A percentile compares a stretch with the other conserved stretches of the same genome.
phyloP scores from a whole-genome alignment of 2,797 vertebrate species.

The Streptopelia turtur region DNA sequence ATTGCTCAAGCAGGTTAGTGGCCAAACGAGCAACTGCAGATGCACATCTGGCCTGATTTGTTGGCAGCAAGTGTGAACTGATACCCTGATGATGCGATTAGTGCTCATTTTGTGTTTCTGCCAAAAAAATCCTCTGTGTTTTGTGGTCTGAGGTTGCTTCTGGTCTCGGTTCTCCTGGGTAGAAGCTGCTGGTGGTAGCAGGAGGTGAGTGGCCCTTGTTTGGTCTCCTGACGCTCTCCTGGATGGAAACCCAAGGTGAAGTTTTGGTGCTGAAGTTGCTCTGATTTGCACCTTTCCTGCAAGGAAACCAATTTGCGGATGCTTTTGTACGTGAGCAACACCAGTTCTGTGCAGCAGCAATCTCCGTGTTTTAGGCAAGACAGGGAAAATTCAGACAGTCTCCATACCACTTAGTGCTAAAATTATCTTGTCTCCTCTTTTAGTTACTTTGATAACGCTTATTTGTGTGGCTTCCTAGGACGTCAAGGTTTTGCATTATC shows the following conservation, averaged over 20 bases:
- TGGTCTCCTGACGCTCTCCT: not conserved
- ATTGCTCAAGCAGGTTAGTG: not conserved
- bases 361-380: not conserved
- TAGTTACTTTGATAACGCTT: not conserved
- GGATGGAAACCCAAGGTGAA: rapidly evolving
- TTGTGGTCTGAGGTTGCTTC: not conserved
- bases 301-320: not conserved
- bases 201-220: not conserved
- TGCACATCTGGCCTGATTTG: not conserved
- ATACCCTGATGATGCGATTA: not conserved
- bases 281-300: not conserved
- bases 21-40: not conserved
- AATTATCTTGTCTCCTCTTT: not conserved
- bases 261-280: not conserved
- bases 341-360: not conserved
- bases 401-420: not conserved
- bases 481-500: not conserved
- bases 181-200: not conserved
- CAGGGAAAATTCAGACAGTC: not conserved
- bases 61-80: not conserved
- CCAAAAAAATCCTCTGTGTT: not conserved
- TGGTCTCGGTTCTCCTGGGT: not conserved
- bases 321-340: not conserved
- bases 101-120: not conserved
- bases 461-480: not conserved